Evolutionary conservation across 2,113 vertebrate genomes (phyloP).

Genomic region (Amia ocellicauda): DNA sequence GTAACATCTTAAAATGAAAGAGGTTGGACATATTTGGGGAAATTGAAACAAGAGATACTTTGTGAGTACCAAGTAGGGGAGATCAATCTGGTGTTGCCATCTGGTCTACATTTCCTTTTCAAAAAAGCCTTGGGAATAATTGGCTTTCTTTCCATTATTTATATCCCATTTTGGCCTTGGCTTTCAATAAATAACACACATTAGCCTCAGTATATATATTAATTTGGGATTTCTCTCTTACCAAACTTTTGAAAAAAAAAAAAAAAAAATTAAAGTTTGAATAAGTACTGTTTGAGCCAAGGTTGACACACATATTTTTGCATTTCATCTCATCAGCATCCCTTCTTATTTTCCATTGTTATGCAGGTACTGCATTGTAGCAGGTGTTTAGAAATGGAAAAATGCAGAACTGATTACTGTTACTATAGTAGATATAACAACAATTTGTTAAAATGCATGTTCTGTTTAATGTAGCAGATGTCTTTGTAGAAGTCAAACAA

Average conservation of each 20-base stretch:
- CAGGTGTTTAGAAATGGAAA: not conserved
- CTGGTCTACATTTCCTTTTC: slow-evolving; percentile 4
- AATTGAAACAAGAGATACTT: not conserved
- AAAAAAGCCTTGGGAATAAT: not conserved
- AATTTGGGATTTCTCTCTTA: not conserved
- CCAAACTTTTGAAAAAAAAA: not conserved
- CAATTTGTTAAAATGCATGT: not conserved
- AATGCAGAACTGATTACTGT: not conserved
- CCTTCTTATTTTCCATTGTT: not conserved
- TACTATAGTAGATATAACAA: not conserved
- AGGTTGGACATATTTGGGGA: not conserved
- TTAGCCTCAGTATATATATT: not conserved
- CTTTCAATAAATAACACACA: not conserved
- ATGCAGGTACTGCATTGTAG: not conserved
- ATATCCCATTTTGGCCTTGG: not conserved
- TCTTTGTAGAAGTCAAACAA: not conserved
- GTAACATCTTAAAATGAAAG: not conserved
- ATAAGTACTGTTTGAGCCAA: not conserved
- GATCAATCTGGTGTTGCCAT: not conserved
- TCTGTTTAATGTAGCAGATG: slow-evolving; percentile 12
- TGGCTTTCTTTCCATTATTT: not conserved
- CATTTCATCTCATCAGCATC: not conserved
- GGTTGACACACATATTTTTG: not conserved
- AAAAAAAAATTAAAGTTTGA: not conserved
- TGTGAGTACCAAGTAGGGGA: not conserved